phyloP scores from a whole-genome alignment of 2,113 vertebrate genomes.

The Brachyhypopomus gauderio region DNA sequence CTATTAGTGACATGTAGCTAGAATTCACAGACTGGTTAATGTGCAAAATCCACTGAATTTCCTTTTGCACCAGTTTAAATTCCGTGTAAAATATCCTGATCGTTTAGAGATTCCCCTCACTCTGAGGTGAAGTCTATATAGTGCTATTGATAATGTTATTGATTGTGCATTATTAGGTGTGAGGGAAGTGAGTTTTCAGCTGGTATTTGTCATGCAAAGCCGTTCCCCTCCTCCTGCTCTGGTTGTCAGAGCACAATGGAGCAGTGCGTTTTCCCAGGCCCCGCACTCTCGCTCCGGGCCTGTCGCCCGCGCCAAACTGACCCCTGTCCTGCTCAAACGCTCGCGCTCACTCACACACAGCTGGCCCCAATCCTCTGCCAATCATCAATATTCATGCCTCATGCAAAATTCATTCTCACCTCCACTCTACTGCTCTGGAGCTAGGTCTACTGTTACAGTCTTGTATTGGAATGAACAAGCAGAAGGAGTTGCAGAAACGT shows the following conservation, averaged over 20 bases:
- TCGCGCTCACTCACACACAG: conserved; percentile 39
- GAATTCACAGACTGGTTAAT: too few species aligned
- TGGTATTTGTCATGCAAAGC: conserved; percentile 62
- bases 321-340: conserved; percentile 49
- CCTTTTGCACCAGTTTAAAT: too few species aligned
- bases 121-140: too few species aligned
- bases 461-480: not conserved
- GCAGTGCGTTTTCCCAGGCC: conserved; percentile 54
- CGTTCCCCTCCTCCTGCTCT: conserved; percentile 11
- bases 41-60: too few species aligned
- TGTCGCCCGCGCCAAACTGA: conserved; percentile 51
- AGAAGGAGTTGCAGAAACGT: not conserved
- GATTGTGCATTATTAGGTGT: conserved; percentile 1
- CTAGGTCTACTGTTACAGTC: conserved; percentile 12
- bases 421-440: not conserved
- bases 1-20: too few species aligned
- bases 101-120: not conserved
- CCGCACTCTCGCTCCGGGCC: conserved; percentile 17
- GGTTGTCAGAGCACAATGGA: conserved; percentile 52
- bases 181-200: conserved; percentile 11
- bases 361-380: conserved; percentile 26
- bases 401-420: conserved; percentile 42
- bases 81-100: too few species aligned
- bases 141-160: not conserved
- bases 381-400: conserved; percentile 49